phyloP scores from a whole-genome alignment of 1,140 invertebrate genomes.

The Drosophila oshimai region DNA sequence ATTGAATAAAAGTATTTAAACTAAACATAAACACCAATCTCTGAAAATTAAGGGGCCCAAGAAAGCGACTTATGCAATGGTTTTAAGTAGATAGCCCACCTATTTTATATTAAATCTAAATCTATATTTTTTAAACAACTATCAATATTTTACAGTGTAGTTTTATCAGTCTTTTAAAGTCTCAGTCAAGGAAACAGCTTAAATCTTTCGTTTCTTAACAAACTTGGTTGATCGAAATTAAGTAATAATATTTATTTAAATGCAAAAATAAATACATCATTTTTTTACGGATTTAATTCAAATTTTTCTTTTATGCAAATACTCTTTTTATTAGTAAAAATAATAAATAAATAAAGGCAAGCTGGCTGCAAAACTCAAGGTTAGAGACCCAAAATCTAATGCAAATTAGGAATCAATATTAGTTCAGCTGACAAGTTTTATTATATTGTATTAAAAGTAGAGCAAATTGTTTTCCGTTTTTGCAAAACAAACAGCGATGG shows the following conservation, averaged over 20 bases:
- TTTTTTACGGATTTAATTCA: too few species aligned
- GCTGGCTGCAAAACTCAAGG: not conserved
- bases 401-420: constrained; percentile 21
- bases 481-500: constrained; percentile 25
- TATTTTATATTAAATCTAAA: too few species aligned
- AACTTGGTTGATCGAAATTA: too few species aligned
- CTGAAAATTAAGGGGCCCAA: too few species aligned
- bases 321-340: not conserved
- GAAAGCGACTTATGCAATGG: too few species aligned
- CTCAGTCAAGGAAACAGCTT: too few species aligned
- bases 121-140: too few species aligned
- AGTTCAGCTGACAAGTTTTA: constrained; percentile 7
- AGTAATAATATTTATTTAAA: not conserved
- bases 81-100: too few species aligned
- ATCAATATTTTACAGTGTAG: too few species aligned
- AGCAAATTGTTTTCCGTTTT: constrained; percentile 8
- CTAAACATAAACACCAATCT: not conserved
- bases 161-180: too few species aligned
- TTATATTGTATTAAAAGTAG: constrained; percentile 1
- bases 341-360: not conserved
- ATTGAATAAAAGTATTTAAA: not conserved
- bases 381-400: not conserved
- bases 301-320: too few species aligned
- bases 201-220: too few species aligned
- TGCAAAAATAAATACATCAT: not conserved